A percentile compares a stretch with the other conserved stretches of the same genome.
Conservation (phyloP, 37 sponge, comb jelly and placozoan species). For the Aphrocallistes beatrix region DNA sequence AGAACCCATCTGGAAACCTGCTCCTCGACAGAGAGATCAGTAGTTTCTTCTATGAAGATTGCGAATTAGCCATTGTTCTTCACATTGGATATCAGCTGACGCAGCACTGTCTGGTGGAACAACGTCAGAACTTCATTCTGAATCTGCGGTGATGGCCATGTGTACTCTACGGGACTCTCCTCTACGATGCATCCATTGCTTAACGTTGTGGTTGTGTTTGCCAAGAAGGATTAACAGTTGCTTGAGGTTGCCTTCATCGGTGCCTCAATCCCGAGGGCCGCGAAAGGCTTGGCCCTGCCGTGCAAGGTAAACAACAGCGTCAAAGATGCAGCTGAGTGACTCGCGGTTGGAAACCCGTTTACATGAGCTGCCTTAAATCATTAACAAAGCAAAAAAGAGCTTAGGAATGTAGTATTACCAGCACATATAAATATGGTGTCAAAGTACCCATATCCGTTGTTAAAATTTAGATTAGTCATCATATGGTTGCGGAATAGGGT, state of each 20-base stretch:
- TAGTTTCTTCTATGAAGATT: background rate
- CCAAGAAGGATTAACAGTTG: background rate
- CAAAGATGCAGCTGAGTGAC: background rate
- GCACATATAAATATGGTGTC: too few species aligned
- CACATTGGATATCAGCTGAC: background rate
- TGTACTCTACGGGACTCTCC: background rate
- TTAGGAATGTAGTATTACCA: too few species aligned
- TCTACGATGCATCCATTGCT: background rate
- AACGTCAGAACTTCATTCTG: background rate
- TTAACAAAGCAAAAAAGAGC: too few species aligned
- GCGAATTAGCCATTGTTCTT: background rate
- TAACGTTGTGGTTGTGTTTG: background rate
- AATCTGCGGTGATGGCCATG: background rate
- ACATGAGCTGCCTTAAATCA: too few species aligned
- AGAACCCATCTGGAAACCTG: background rate
- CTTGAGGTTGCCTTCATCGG: background rate
- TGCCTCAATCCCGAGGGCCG: background rate
- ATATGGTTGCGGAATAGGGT: too few species aligned
- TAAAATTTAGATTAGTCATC: too few species aligned
- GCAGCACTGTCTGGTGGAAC: background rate
- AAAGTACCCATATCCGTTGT: too few species aligned
- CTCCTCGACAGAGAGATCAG: background rate
- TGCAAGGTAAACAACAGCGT: background rate
- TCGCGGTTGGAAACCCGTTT: background rate
- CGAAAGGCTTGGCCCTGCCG: background rate